Base-by-base conservation (phyloP, 2,888 invertebrate species). In the Drepanosiphum platanoidis region DNA sequence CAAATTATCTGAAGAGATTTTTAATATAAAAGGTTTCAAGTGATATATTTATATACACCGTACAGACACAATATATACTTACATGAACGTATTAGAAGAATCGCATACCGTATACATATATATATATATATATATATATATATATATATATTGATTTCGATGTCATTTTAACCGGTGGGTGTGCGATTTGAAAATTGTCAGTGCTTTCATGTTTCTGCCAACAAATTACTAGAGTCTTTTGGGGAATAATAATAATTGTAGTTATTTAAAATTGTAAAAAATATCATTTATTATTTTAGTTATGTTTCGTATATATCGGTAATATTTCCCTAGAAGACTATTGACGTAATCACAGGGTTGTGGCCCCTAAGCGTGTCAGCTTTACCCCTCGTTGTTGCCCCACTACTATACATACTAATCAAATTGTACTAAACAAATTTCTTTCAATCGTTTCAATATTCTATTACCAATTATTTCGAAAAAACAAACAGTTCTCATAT, bases 11-110 rank as follows among this genome's bases (percentile, higher is more conserved):
- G 27, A 36, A 70, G 36, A 34, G 80, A 30, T 81, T 52, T 70
- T 79, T 58, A 70, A 30, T 71, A 58, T 70, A 58, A 81, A 75
- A 70, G 18, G 11, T 36, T 80, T 58, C 80, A 70, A 81, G 80
- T 80, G 68, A 70, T 75, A 64, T 64, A 64, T 27, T n/a, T n/a
- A n/a, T n/a, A n/a, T n/a, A n/a, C n/a, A n/a, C 11, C 27, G 7
- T 61, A 61, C n/a, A 61, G 3, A 5, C 30, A 30, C 13, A 27
- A 27, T 30, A 30, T 64, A 30, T 64, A 30, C 30, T 64, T 27
- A 7, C 27, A 11, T 4, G 3, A 9, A 46, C 46, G 8, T 15
- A 13, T 64, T 13, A 30, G 64, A 13, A 27, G 3, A 64, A 13
- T 64, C 30, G n/a, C n/a, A n/a, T n/a, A n/a, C n/a, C n/a, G n/a